Evolutionary conservation across 2,888 invertebrate genomes (phyloP), one percentile per base, ranked within the genome.

Genomic region (Hydroisotoma schaefferi): DNA sequence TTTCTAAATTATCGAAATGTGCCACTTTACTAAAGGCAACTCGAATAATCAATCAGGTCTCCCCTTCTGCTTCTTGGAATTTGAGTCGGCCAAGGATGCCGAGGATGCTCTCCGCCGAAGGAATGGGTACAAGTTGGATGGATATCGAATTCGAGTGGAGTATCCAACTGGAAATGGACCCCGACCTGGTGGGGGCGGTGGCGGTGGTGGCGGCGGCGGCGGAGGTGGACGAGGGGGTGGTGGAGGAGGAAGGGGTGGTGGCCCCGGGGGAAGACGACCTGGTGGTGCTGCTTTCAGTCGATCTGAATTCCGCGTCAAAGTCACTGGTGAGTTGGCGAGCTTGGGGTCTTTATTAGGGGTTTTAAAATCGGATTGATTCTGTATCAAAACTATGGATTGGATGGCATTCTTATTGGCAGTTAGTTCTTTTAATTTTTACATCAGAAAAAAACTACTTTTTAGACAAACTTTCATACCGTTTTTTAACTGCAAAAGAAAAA

Each of bases 21-120:
- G n/a, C n/a, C n/a, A n/a, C n/a, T n/a, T n/a, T n/a, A 20, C 47
- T 28, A 28, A 46, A 55, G 29, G 46, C 28, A 22, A 40, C 40
- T 43, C 38, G 44, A 55, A 37, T n/a, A n/a, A n/a, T n/a, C n/a
- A n/a, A n/a, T n/a, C n/a, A n/a, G n/a, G n/a, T n/a, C 58, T 61
- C 27, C 67, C 67, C 8, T 67, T 67, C 57, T 61, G 61, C 18
- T 70, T 70, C 47, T 37, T 68, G 27, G 80, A 67, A 57, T 67
- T 61, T 44, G 67, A 67, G 47, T 58, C 62, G 22, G 47, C 62
- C 5, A 62, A 62, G 55, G 63, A 63, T 47, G 63, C 63, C 12
- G 63, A 63, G 37, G 63, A 66, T 54, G 66, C 63, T 10, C 58
- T 66, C 15, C 55, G 63, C n/a, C 60, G 63, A 47, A 55, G 63